phyloP scores from a whole-genome alignment of 2,888 invertebrate species.

The Dione juno region DNA sequence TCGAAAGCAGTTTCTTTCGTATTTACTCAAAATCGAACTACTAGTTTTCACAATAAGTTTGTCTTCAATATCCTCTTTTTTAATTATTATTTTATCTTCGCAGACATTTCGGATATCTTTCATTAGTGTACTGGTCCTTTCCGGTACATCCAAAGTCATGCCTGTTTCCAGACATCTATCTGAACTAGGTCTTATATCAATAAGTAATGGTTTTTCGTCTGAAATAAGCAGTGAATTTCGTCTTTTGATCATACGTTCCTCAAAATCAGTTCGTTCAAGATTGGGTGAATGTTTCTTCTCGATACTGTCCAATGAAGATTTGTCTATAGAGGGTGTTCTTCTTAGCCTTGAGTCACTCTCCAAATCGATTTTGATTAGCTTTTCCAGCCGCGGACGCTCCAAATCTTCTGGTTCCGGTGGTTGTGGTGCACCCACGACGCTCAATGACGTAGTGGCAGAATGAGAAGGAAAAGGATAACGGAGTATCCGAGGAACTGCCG shows the following conservation, averaged over 20 bases:
- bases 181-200: conserved; percentile 45
- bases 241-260: conserved; percentile 53
- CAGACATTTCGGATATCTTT: conserved; percentile 29
- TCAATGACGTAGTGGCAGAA: conserved; percentile 68
- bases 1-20: conserved; percentile 42
- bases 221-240: conserved; percentile 41
- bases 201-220: conserved; percentile 48
- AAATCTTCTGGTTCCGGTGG: conserved; percentile 53
- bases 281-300: conserved; percentile 54
- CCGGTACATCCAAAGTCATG: conserved; percentile 34
- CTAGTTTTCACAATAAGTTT: conserved; percentile 37
- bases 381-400: conserved; percentile 47
- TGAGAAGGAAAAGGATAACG: conserved; percentile 85
- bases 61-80: conserved; percentile 42
- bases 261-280: conserved; percentile 50
- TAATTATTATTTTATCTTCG: conserved; percentile 37
- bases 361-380: conserved; percentile 56
- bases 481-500: conserved; percentile 48
- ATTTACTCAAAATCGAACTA: conserved; percentile 36
- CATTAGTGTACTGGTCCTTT: conserved; percentile 36
- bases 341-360: conserved; percentile 74
- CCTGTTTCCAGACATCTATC: conserved; percentile 41
- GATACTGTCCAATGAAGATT: conserved; percentile 50
- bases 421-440: conserved; percentile 57
- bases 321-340: conserved; percentile 68